Base-by-base conservation (phyloP, 1,140 invertebrate genomes). In the Paracyclopina nana region DNA sequence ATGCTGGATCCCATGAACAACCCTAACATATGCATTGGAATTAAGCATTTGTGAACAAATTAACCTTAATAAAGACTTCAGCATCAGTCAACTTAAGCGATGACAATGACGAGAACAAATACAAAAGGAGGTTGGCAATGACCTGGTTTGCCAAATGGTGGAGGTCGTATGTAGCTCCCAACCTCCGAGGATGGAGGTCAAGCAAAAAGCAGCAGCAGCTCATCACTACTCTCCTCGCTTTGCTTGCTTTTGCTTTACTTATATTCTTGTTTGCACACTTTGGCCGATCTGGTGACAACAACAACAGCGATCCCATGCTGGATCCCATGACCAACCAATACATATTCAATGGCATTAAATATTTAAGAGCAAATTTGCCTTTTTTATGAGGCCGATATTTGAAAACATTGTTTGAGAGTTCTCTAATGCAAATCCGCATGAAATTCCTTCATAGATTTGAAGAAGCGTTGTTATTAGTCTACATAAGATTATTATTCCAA, bases 31-130 rank as follows among this genome's bases (percentile, higher is more conserved):
- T 18, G 34, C 22, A 22, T 48, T n/a, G 25, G 45, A 3, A 38
- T 38, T 38, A n/a, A n/a, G n/a, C n/a, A n/a, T n/a, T n/a, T n/a
- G n/a, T n/a, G n/a, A n/a, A n/a, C n/a, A n/a, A n/a, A n/a, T n/a
- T n/a, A n/a, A n/a, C n/a, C n/a, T n/a, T n/a, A n/a, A n/a, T n/a
- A n/a, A n/a, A n/a, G n/a, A n/a, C n/a, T n/a, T n/a, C n/a, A n/a
- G n/a, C n/a, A n/a, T n/a, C n/a, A n/a, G n/a, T n/a, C n/a, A n/a
- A n/a, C n/a, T n/a, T n/a, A n/a, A n/a, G n/a, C n/a, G n/a, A n/a
- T 4, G 45, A 48, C 30, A 22, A 79, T 54, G 79, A 81, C 64
- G 79, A 82, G 60, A 77, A 83, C 60, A 84, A 84, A 62, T 84
- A 84, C 61, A 79, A 80, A 63, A 65, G 79, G 56, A 70, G 78